Conservation (phyloP, 2,888 invertebrate species). For the Autographa pulchrina region DNA sequence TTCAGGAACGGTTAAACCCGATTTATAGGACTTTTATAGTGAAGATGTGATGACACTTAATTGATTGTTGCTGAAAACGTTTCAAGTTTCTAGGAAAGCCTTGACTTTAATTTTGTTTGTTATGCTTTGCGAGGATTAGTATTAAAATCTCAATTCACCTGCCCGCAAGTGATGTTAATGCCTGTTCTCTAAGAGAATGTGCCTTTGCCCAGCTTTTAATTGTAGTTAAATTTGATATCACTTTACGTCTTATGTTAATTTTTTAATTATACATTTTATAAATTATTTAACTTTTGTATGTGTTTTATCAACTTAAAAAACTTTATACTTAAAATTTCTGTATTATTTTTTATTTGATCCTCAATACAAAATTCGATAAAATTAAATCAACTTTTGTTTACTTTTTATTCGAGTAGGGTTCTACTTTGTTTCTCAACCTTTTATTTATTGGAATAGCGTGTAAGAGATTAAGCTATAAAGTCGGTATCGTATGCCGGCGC, state of each 20-base stretch:
- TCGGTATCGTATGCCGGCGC: constrained; percentile 70
- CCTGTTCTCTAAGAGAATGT: not conserved
- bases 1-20: constrained; percentile 66
- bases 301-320: no score
- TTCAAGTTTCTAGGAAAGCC: constrained; percentile 27
- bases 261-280: no score
- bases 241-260: no score
- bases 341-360: constrained; percentile 24
- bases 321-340: no score
- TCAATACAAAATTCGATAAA: constrained; percentile 49
- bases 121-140: not conserved
- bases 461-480: constrained; percentile 88
- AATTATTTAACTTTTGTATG: no score
- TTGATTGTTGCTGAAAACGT: constrained; percentile 48
- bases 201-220: not conserved
- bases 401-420: constrained; percentile 55
- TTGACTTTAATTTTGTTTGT: constrained; percentile 15
- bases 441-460: constrained; percentile 85
- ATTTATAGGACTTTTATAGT: constrained; percentile 71
- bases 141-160: not conserved
- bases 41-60: constrained; percentile 58
- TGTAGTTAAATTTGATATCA: no score
- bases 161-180: constrained; percentile 7
- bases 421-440: constrained; percentile 75
- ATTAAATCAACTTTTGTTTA: constrained; percentile 54